Evolutionary conservation across 2,797 vertebrate species (phyloP), one percentile per base, ranked within the genome.

Genomic region (Neosilurus mollespiculum): DNA sequence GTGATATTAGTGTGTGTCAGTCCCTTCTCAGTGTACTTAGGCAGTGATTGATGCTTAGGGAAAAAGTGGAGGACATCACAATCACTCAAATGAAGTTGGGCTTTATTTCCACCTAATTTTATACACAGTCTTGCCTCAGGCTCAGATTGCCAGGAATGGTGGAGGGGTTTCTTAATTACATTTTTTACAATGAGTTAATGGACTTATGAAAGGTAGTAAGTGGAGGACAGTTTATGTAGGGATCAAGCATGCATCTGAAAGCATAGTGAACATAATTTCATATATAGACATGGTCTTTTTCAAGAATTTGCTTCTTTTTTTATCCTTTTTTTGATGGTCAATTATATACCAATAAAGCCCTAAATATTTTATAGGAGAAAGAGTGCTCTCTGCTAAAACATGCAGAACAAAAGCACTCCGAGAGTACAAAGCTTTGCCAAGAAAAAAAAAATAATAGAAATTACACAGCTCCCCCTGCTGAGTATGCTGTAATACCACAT

Each of bases 31-130:
- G 93, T 92, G 88, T 87, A 89, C 92, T 88, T 87, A 84, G 88
- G 84, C 87, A 80, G 82, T 93, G 93, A 94, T 93, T 92, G 93
- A 94, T 94, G 91, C 84, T 75, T 11, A 75, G 85, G 84, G 84
- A 90, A 71, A 86, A 82, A 71, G 86, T 84, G 85, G 89, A 83
- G 90, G 93, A 94, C 86, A 84, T 88, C 87, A 90, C 89, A 87
- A 93, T 94, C 90, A 87, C 89, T 94, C 93, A 93, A 88, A 83
- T 67, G 11, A 79, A 83, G 85, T 84, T 81, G 88, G 84, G 91
- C 90, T 88, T 86, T 78, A 87, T 87, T 88, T 89, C 85, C 84
- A 88, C 87, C 88, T 89, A 90, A 87, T 93, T 75, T 92, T 91
- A 90, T 92, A 90, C 87, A 89, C 81, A 85, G 87, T 78, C 70